phyloP scores from a whole-genome alignment of 92 coral and sea anemone genomes.

The Bergia sp. region DNA sequence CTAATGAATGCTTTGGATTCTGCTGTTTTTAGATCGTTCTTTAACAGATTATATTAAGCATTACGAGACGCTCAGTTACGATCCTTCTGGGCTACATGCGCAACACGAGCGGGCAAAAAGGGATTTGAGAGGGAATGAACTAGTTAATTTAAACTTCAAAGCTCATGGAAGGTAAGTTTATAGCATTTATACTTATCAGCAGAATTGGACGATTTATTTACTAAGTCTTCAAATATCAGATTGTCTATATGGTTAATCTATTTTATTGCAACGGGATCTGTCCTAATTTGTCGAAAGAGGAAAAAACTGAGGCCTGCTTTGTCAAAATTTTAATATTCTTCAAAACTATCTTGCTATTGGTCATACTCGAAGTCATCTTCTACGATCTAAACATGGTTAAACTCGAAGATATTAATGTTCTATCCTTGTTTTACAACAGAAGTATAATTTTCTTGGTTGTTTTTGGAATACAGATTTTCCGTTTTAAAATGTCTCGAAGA shows the following conservation, averaged over 20 bases:
- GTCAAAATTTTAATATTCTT: neutral
- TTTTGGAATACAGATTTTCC: neutral
- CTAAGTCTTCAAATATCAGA: neutral
- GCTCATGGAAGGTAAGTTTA: constrained; percentile 80
- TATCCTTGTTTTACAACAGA: neutral
- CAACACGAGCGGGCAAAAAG: constrained; percentile 87
- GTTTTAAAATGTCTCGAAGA: neutral
- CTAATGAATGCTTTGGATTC: neutral
- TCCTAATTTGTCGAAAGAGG: neutral
- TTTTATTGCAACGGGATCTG: neutral
- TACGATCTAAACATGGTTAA: too few relatives aligned
- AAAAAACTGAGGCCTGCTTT: neutral
- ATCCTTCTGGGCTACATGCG: constrained; percentile 55
- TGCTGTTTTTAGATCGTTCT: constrained; percentile 70
- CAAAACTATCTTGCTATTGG: too few relatives aligned
- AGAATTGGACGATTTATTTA: neutral
- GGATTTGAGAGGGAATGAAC: constrained; percentile 55
- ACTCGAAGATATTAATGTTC: neutral
- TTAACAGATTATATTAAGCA: constrained; percentile 85
- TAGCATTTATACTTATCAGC: neutral
- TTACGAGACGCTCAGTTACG: constrained; percentile 88
- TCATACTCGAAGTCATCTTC: neutral
- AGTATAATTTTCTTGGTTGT: too few relatives aligned
- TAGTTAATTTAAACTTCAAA: constrained; percentile 70
- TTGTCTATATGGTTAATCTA: too few relatives aligned